Base-by-base conservation (phyloP, 2,888 invertebrate species). In the Drosophila yooni region DNA sequence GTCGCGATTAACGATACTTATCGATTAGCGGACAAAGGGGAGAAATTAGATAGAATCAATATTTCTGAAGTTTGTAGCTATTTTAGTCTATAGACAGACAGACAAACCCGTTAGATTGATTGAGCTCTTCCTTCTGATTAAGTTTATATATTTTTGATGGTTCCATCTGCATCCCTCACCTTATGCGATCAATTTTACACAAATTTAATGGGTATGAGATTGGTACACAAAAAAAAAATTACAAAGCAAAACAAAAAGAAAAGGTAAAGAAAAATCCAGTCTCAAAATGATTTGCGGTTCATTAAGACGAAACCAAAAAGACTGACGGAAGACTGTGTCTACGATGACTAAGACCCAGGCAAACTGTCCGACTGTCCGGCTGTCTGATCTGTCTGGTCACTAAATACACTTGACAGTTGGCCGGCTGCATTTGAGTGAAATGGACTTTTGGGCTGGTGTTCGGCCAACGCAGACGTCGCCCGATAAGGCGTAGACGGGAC, bases 201-300 rank as follows among this genome's bases (percentile, higher is more conserved):
- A 43, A 18, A 15, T 33, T 57, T 13, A 57, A 57, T 57, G 40
- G 29, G 21, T 43, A 57, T 43, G 1, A 11, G 27, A 46, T 40
- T n/a, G 11, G 27, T 25, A 13, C 2, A 36, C 33, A 13, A 27
- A n/a, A 34, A 11, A 31, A 43, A 63, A 54, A 56, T 25, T 38
- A 13, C 18, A 38, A 54, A 65, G 54, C 34, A 18, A 34, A 53
- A 61, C 29, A 29, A 67, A 67, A 73, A 51, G 71, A 75, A 79
- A 86, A 80, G 83, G 46, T 25, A 46, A 25, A 46, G 25, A 43
- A 21, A 43, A 46, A 46, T 25, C 46, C 84, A 88, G 86, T 85
- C 89, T 83, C 68, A 76, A 89, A 90, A 91, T 89, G 83, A 90
- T 89, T 91, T 90, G 91, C 87, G 76, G 91, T 89, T 91, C 92